These are phyloP conservation scores for Nomada ferruginata DNA, from an alignment of 2,888 invertebrate genomes.

Conservation along the genomic window DNA sequence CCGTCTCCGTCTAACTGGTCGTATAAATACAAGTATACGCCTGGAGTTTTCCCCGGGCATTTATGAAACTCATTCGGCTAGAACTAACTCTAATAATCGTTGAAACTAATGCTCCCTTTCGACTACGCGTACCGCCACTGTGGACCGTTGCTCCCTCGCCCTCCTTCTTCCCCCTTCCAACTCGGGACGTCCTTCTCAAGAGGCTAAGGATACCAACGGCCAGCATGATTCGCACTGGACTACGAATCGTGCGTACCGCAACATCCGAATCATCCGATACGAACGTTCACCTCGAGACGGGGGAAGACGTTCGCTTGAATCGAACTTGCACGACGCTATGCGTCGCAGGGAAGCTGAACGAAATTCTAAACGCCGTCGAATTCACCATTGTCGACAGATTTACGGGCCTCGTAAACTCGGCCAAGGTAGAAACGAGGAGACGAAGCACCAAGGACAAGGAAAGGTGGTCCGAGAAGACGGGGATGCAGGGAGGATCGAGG, in stretches of 20 bases:
- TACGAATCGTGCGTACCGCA: too few species aligned
- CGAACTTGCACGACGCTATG: too few species aligned
- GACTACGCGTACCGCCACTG: slow-evolving; percentile 69
- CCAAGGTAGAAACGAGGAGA: background rate
- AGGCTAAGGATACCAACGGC: background rate
- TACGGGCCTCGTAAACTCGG: background rate
- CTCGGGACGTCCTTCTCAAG: background rate
- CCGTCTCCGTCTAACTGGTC: slow-evolving; percentile 45
- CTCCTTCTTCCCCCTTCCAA: background rate
- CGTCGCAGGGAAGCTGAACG: too few species aligned
- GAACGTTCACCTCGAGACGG: background rate
- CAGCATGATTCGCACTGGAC: slow-evolving; percentile 7
- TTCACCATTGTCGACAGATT: background rate
- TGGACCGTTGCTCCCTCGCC: background rate
- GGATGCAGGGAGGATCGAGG: slow-evolving; percentile 44
- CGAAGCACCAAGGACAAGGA: background rate
- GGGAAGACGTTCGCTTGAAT: too few species aligned
- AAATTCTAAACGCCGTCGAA: background rate
- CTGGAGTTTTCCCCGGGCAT: slow-evolving; percentile 78
- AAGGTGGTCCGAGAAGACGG: slow-evolving; percentile 47
- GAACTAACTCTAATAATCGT: slow-evolving; percentile 84
- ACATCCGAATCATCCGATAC: too few species aligned
- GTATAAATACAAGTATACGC: slow-evolving; percentile 78
- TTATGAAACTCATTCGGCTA: slow-evolving; percentile 83
- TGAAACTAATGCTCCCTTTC: slow-evolving; percentile 82